These are phyloP conservation scores for Carlito syrichta DNA, from an alignment of 2,113 vertebrate species.

Conservation along the genomic window DNA sequence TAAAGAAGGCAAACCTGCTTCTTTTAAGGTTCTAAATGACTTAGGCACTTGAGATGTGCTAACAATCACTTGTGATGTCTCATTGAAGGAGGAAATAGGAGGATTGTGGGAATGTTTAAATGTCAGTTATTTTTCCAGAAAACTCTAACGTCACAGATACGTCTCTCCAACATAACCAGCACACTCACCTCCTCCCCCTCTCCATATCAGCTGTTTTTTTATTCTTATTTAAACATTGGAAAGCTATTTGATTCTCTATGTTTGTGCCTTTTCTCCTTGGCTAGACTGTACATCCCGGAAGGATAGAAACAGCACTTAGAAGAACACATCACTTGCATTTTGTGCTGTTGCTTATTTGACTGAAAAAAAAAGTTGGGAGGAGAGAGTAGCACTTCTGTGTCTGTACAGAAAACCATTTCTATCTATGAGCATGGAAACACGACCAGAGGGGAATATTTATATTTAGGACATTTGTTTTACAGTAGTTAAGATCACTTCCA, in stretches of 20 bases:
- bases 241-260: background rate
- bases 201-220: background rate
- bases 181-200: background rate
- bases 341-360: background rate
- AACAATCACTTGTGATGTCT: background rate
- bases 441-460: slow-evolving; percentile 37
- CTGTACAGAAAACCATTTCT: slow-evolving; percentile 33
- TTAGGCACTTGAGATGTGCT: background rate
- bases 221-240: background rate
- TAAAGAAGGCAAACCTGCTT: background rate
- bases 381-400: background rate
- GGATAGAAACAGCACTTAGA: background rate
- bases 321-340: background rate
- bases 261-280: background rate
- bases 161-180: background rate
- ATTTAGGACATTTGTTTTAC: slow-evolving; percentile 53
- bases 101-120: background rate
- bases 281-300: background rate
- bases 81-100: background rate
- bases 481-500: slow-evolving; percentile 56
- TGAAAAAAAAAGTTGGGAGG: background rate
- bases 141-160: background rate
- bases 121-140: background rate
- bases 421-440: slow-evolving; percentile 34
- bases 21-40: background rate